These are phyloP conservation scores for Hyppa rectilinea DNA, from an alignment of 2,888 invertebrate genomes.

Conservation along the genomic window DNA sequence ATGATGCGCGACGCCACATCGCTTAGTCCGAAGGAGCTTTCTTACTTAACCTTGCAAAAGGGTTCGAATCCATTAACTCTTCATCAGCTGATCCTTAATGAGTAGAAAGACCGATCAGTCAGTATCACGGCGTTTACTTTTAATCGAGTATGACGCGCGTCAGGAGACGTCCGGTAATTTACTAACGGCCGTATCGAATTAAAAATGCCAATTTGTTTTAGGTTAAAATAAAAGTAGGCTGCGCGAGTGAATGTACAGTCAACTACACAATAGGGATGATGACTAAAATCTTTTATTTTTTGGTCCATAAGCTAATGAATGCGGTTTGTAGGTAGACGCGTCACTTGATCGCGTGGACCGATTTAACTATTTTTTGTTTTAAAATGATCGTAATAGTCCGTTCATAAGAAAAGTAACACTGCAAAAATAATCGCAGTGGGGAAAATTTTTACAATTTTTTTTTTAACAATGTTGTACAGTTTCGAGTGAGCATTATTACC, in stretches of 20 bases:
- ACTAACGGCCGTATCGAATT: slow-evolving; percentile 17
- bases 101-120: slow-evolving; percentile 16
- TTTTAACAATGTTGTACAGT: too few species aligned
- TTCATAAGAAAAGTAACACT: too few species aligned
- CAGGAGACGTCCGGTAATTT: slow-evolving; percentile 6
- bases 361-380: too few species aligned
- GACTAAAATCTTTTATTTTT: too few species aligned
- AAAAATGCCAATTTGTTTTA: slow-evolving; percentile 32
- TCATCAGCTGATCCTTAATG: slow-evolving; percentile 16
- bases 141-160: background rate
- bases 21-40: slow-evolving; percentile 19
- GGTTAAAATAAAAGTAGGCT: background rate
- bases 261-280: too few species aligned
- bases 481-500: slow-evolving; percentile 4
- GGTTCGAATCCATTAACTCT: slow-evolving; percentile 16
- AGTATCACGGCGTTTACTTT: slow-evolving; percentile 14
- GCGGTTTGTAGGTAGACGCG: too few species aligned
- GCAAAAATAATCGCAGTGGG: too few species aligned
- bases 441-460: too few species aligned
- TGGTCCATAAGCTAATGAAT: too few species aligned
- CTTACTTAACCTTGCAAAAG: slow-evolving; percentile 3
- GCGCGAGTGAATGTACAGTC: background rate
- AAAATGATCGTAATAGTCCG: too few species aligned
- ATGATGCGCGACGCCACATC: background rate
- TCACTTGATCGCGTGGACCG: too few species aligned